Evolutionary conservation across 92 coral and sea anemone genomes (phyloP), one percentile per base, ranked within the genome.

Genomic region (Umimayanthus kanabou): DNA sequence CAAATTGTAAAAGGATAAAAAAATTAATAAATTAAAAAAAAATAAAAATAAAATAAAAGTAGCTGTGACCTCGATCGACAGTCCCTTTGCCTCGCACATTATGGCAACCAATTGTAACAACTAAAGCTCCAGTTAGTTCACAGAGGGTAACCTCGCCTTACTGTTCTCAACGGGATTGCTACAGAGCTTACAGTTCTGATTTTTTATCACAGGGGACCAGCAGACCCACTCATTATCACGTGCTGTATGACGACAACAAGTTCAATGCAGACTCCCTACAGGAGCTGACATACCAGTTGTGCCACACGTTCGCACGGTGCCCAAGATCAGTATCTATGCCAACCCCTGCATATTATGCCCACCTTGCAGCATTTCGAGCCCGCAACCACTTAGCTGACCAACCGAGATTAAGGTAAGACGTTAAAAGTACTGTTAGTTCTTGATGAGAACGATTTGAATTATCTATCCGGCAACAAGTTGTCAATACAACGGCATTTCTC

Each of bases 341-440:
- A 5, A 80, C 91, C 23, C 91, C 91, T 0, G 88, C 69, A 16
- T 89, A 89, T 61, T 89, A 89, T 40, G 91, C 91, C 61, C 91
- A 89, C 77, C 91, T 89, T 53, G 91, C 81, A 37, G 91, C 91
- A 0, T 89, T 89, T 86, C 82, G 91, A 40, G 91, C 91, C 20
- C 79, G 91, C 53, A 81, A 89, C 66, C 91, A 89, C 9, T 47
- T 77, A 22, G 81, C 81, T 77, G 81, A 77, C 64, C 15, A 23
- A 43, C 81, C 37, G 28, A 42, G 81, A 77, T 77, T n/a, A 13
- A 77, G 81, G 81, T 77, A 25, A 45, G 8, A 26, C 18, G 49
- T 16, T n/a, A 2, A 74, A 22, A 74, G 40, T 26, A 42, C 39
- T 33, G 79, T 28, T n/a, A 1, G 39, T 40, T 73, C 39, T 57